A percentile compares a stretch with the other conserved stretches of the same genome.
Evolutionary conservation across 2,113 vertebrate species (phyloP).

Genomic region (Diadophis punctatus): DNA sequence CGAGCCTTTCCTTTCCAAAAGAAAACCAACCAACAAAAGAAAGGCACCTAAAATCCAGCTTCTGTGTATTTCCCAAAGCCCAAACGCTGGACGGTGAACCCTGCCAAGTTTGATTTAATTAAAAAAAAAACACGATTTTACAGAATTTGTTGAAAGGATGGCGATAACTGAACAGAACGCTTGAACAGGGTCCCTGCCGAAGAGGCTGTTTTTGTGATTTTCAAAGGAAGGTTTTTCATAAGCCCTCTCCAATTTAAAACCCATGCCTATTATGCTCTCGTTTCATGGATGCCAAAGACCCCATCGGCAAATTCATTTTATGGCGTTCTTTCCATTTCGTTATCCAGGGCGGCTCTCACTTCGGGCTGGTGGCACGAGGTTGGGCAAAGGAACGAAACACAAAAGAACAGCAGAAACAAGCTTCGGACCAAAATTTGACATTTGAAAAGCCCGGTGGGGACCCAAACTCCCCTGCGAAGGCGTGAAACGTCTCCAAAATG

Average conservation of each 20-base stretch:
- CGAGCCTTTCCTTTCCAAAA: background rate
- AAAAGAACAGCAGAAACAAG: background rate
- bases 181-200: background rate
- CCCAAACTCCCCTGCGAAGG: background rate
- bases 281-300: background rate
- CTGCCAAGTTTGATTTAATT: background rate
- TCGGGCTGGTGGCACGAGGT: background rate
- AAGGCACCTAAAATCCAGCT: background rate
- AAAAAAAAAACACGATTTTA: background rate
- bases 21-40: background rate
- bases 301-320: background rate
- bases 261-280: background rate
- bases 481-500: background rate
- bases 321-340: fast-evolving
- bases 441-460: background rate
- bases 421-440: background rate
- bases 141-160: background rate
- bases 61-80: background rate
- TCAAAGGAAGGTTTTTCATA: conserved; percentile 11
- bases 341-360: background rate
- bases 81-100: background rate
- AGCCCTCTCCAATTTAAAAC: background rate
- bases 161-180: background rate
- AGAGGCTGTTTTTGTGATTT: background rate
- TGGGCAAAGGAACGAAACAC: background rate